Conservation (phyloP, 2,888 invertebrate genomes). For the Micoletzkya japonica region DNA sequence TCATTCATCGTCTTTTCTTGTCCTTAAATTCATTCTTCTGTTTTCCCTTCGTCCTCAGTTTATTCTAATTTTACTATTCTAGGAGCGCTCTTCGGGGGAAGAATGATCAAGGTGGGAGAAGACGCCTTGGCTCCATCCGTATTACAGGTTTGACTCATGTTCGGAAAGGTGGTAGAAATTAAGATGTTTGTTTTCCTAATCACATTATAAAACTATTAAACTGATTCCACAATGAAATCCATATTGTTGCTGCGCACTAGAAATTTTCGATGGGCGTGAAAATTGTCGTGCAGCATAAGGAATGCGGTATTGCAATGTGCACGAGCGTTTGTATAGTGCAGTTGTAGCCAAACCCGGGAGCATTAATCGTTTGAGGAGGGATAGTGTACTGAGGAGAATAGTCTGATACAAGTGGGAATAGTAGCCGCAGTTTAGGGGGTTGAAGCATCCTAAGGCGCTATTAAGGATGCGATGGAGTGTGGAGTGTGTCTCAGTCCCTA, state of each 20-base stretch:
- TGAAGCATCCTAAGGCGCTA: neutral
- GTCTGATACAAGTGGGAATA: neutral
- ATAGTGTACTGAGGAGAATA: neutral
- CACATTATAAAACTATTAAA: no score
- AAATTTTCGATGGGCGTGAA: no score
- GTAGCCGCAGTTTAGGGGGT: neutral
- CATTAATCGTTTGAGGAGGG: neutral
- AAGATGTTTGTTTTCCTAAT: neutral
- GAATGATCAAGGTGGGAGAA: slow-evolving; percentile 8
- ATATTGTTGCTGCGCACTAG: no score
- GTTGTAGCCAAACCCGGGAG: no score
- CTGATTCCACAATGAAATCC: no score
- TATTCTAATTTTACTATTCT: slow-evolving; percentile 7
- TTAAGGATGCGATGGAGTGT: slow-evolving; percentile 29
- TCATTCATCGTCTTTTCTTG: neutral
- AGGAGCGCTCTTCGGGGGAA: slow-evolving; percentile 21
- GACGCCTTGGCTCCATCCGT: slow-evolving; percentile 11
- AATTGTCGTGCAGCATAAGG: no score
- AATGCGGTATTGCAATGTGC: no score
- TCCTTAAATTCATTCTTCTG: neutral
- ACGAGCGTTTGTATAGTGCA: no score
- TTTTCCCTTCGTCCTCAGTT: neutral
- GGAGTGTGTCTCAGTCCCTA: slow-evolving; percentile 23
- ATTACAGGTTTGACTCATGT: slow-evolving; percentile 2
- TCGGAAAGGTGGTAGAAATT: neutral